phyloP scores from a whole-genome alignment of 2,888 invertebrate species.

The Scaptomyza reducta region DNA sequence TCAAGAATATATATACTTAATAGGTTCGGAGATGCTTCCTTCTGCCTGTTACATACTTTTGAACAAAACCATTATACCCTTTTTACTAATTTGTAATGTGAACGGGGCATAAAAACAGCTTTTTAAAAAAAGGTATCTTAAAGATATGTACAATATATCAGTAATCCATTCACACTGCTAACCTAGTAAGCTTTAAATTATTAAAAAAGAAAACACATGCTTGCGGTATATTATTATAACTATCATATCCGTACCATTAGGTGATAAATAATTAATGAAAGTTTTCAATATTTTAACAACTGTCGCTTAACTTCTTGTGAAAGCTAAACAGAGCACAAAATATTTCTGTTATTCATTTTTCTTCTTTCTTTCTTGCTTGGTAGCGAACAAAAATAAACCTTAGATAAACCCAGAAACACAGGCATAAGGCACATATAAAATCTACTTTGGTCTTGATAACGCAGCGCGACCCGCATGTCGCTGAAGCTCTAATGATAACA shows the following conservation, averaged over 20 bases:
- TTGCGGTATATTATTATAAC: conserved; percentile 11
- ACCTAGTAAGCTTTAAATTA: conserved; percentile 15
- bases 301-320: conserved; percentile 25
- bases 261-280: conserved; percentile 21
- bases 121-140: neutral
- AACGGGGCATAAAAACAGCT: neutral
- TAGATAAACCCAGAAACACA: conserved; percentile 48
- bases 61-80: no score
- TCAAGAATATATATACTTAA: no score
- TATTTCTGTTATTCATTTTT: neutral
- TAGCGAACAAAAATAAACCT: conserved; percentile 38
- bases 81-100: no score
- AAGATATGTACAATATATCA: neutral
- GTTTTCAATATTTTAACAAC: conserved; percentile 17
- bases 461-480: conserved; percentile 58
- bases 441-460: conserved; percentile 51
- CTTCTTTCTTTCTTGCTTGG: conserved; percentile 11
- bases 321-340: conserved; percentile 14
- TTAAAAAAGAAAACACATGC: conserved; percentile 4
- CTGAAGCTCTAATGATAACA: conserved; percentile 48
- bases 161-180: conserved; percentile 1
- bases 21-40: no score
- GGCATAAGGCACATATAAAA: conserved; percentile 36
- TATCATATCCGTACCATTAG: neutral
- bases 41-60: no score